Percentiles rank a stretch among this genome's conserved stretches.
Evolutionary conservation across 2,797 vertebrate genomes (phyloP).

Genomic region (Sebastes dallii): DNA sequence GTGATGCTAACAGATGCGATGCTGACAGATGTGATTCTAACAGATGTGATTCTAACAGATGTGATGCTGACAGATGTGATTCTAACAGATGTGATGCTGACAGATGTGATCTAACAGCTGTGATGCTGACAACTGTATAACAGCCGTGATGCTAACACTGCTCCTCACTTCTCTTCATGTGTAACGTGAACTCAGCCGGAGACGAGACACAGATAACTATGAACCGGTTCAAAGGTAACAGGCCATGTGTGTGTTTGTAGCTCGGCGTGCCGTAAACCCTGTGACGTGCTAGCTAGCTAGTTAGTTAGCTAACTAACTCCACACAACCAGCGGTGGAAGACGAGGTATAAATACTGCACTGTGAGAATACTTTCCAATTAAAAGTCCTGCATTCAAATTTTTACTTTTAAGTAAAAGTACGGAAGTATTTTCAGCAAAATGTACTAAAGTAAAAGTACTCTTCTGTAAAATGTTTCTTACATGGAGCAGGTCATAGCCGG

Average conservation of each 20-base stretch:
- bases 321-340: neutral
- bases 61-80: too few species aligned
- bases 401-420: too few species aligned
- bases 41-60: too few species aligned
- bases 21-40: too few species aligned
- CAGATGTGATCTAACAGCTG: neutral
- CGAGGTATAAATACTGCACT: neutral
- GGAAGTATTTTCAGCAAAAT: too few species aligned
- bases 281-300: constrained; percentile 61
- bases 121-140: constrained; percentile 8
- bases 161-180: constrained; percentile 43
- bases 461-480: too few species aligned
- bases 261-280: constrained; percentile 9
- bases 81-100: constrained; percentile 14
- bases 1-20: too few species aligned
- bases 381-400: too few species aligned
- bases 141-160: constrained; percentile 23
- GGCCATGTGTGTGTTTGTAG: neutral
- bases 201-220: constrained; percentile 81
- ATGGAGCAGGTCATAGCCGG: too few species aligned
- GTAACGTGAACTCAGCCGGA: constrained; percentile 65
- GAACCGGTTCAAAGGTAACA: constrained; percentile 80
- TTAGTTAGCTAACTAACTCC: constrained; percentile 7
- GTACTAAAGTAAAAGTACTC: too few species aligned
- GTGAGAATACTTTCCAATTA: too few species aligned